A percentile compares a stretch with the other conserved stretches of the same genome.
Conservation (phyloP, 2,888 invertebrate genomes). For the Graphium colonna region DNA sequence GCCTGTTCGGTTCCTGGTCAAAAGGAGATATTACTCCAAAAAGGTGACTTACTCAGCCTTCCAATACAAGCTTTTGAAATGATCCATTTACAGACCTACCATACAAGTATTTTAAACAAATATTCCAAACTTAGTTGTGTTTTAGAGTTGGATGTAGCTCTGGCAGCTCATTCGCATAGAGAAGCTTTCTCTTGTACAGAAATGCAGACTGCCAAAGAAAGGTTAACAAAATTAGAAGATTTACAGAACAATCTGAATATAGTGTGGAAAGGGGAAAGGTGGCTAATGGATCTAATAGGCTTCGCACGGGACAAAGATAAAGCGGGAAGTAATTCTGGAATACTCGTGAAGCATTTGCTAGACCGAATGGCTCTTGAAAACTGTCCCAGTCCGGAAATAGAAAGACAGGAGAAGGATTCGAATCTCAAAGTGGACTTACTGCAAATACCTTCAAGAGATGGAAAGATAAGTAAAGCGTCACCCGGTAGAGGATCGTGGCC, state of each 20-base stretch:
- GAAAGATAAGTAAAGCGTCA: constrained; percentile 86
- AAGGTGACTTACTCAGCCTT: constrained; percentile 91
- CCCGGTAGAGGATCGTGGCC: constrained; percentile 93
- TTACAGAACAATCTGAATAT: constrained; percentile 91
- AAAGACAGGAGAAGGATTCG: constrained; percentile 69
- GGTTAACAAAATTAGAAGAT: constrained; percentile 89
- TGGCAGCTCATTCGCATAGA: constrained; percentile 95
- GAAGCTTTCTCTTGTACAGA: constrained; percentile 97
- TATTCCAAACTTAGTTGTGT: constrained; percentile 96
- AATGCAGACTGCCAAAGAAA: constrained; percentile 90
- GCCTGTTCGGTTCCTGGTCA: constrained; percentile 95
- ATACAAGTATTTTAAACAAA: constrained; percentile 92
- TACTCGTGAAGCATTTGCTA: constrained; percentile 64
- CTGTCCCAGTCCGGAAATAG: constrained; percentile 47
- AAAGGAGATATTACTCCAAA: constrained; percentile 90
- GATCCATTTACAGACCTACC: constrained; percentile 97
- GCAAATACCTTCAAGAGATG: constrained; percentile 85
- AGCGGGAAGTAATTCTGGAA: constrained; percentile 65
- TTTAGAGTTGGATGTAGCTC: constrained; percentile 93
- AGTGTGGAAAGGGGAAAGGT: constrained; percentile 96
- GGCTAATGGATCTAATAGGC: constrained; percentile 97
- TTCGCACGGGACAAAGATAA: constrained; percentile 90
- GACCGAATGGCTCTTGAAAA: too few relatives aligned
- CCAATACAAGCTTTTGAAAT: constrained; percentile 96
- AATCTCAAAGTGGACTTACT: constrained; percentile 73